Percentiles rank a stretch among this genome's conserved stretches.
phyloP scores from a whole-genome alignment of 2,888 invertebrate genomes.

The Cremastinae sp. region DNA sequence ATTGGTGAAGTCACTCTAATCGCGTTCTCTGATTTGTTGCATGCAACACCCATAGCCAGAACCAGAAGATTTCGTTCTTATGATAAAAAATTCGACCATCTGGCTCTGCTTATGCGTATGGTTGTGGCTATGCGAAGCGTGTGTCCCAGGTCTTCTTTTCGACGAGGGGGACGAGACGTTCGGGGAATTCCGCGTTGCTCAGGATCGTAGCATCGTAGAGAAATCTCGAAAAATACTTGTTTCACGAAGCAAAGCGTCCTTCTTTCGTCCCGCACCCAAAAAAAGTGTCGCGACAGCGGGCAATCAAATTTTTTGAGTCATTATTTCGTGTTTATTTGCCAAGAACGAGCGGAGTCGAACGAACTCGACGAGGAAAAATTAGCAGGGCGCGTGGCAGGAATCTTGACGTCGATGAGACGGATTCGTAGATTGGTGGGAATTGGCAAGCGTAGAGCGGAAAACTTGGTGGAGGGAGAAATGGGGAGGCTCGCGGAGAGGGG shows the following conservation, averaged over 20 bases:
- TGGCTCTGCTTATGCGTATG: too few species aligned
- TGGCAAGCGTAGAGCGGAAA: constrained; percentile 48
- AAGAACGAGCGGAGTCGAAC: too few species aligned
- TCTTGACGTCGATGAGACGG: constrained; percentile 5
- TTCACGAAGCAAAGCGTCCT: neutral
- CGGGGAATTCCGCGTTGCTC: constrained; percentile 30
- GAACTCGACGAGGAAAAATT: too few species aligned
- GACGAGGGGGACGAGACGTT: constrained; percentile 42
- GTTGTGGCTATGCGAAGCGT: neutral
- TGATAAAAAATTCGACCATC: too few species aligned
- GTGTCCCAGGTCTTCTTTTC: constrained; percentile 11
- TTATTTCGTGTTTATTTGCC: neutral
- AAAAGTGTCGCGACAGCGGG: neutral
- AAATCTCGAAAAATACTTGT: neutral
- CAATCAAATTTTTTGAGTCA: neutral
- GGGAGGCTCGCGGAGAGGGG: constrained; percentile 51
- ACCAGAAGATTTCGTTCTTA: too few species aligned
- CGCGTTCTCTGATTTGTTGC: too few species aligned
- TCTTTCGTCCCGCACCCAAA: neutral
- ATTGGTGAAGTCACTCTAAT: too few species aligned
- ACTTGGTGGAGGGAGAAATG: constrained; percentile 28
- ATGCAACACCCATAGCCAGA: too few species aligned
- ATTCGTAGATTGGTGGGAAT: constrained; percentile 20
- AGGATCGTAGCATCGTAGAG: constrained; percentile 37
- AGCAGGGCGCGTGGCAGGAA: too few species aligned